These are phyloP conservation scores for Rhagoletis pomonella DNA, from an alignment of 1,140 invertebrate species.

Conservation along the genomic window DNA sequence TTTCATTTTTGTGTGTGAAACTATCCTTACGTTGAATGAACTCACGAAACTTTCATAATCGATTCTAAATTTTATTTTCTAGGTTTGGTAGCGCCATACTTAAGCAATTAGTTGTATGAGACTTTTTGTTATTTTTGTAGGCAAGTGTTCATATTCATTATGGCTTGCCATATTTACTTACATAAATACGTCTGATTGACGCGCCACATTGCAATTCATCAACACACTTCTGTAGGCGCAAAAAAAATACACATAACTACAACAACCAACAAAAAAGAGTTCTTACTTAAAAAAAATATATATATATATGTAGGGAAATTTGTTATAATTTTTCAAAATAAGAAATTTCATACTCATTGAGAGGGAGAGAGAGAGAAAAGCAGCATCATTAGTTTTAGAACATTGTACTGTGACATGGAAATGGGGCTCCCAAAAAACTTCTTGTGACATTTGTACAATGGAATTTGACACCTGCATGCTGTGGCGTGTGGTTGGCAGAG, in stretches of 20 bases:
- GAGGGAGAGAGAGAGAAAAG: neutral
- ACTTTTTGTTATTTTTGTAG: too few species aligned
- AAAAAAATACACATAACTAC: neutral
- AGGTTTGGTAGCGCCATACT: too few species aligned
- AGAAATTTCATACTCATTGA: neutral
- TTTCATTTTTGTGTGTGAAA: too few species aligned
- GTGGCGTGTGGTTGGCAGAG: neutral
- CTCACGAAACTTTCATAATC: too few species aligned
- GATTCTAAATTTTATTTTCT: too few species aligned
- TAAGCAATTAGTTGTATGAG: too few species aligned
- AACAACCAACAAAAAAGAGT: neutral
- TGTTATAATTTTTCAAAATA: conserved; percentile 56
- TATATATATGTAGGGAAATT: neutral
- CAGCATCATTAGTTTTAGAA: neutral
- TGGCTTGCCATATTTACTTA: too few species aligned
- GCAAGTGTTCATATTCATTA: too few species aligned
- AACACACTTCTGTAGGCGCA: neutral
- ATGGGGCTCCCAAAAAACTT: neutral
- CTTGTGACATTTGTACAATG: neutral
- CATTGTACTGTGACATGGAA: neutral
- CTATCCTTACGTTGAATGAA: too few species aligned
- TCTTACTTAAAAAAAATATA: neutral
- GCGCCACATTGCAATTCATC: too few species aligned
- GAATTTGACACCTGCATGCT: neutral
- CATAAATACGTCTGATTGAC: too few species aligned